A percentile compares a stretch with the other conserved stretches of the same genome.
Conservation (phyloP, 2,888 invertebrate species). For the Acleris emargana region DNA sequence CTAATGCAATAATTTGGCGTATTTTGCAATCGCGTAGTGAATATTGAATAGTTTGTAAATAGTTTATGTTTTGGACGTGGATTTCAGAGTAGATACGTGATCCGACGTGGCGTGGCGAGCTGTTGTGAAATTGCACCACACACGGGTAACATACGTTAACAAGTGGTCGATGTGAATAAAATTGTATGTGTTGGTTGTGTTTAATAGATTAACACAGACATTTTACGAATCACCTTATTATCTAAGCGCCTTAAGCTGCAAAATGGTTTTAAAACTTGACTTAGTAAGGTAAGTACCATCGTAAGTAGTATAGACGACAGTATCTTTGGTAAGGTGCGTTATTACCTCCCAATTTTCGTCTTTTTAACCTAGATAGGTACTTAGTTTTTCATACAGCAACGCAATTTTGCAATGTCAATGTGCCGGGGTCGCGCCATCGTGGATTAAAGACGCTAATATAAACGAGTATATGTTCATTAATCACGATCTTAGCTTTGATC, state of each 20-base stretch:
- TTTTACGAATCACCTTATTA: constrained; percentile 53
- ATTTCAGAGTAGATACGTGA: constrained; percentile 77
- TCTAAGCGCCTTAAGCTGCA: too few species aligned
- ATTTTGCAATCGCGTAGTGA: constrained; percentile 83
- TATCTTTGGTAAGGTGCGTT: too few species aligned
- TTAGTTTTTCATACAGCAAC: too few species aligned
- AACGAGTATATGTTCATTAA: too few species aligned
- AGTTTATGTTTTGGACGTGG: constrained; percentile 81
- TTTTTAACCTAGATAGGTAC: too few species aligned
- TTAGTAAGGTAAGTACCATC: neutral
- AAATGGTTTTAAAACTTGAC: neutral
- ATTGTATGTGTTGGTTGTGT: constrained; percentile 69
- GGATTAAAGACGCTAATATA: too few species aligned
- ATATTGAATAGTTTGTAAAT: constrained; percentile 82
- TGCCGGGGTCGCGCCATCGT: too few species aligned
- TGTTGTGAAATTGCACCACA: constrained; percentile 77
- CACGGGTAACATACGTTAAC: constrained; percentile 74
- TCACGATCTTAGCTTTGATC: too few species aligned
- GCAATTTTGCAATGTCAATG: too few species aligned
- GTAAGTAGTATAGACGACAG: too few species aligned
- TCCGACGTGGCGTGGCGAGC: constrained; percentile 59
- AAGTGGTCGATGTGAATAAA: constrained; percentile 73
- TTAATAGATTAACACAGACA: constrained; percentile 68
- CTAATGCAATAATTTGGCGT: constrained; percentile 84
- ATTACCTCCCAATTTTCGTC: too few species aligned